phyloP scores from a whole-genome alignment of 2,888 invertebrate genomes.

The Erpobdella octoculata region DNA sequence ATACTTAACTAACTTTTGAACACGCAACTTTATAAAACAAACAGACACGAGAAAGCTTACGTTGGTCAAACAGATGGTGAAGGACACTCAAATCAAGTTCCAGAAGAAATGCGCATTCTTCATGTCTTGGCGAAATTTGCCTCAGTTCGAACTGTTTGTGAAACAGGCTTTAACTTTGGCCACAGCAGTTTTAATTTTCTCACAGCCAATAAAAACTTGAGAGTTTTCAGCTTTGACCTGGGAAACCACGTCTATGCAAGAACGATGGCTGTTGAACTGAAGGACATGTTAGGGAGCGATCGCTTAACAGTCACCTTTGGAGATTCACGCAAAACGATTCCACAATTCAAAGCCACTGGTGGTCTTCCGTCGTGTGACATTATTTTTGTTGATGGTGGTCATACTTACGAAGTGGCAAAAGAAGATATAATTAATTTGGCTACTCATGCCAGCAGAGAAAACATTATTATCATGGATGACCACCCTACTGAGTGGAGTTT shows the following conservation, averaged over 20 bases:
- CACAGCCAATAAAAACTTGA: constrained; percentile 25
- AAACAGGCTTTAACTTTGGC: constrained; percentile 28
- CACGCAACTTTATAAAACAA: too few relatives aligned
- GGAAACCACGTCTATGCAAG: constrained; percentile 28
- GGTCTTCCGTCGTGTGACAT: constrained; percentile 31
- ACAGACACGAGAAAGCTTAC: background rate
- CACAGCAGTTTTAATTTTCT: constrained; percentile 32
- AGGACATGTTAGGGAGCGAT: constrained; percentile 15
- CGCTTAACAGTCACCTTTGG: constrained; percentile 32
- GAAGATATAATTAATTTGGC: constrained; percentile 30
- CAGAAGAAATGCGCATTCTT: constrained; percentile 5
- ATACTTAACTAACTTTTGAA: too few relatives aligned
- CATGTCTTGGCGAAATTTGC: constrained; percentile 14
- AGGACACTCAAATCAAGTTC: constrained; percentile 19
- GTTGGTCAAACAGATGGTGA: constrained; percentile 16
- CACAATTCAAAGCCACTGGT: constrained; percentile 4
- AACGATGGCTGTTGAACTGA: constrained; percentile 32
- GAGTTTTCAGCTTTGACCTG: constrained; percentile 34
- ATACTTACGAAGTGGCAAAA: constrained; percentile 24
- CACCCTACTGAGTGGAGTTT: constrained; percentile 25
- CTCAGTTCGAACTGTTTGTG: constrained; percentile 6
- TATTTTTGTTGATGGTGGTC: constrained; percentile 36
- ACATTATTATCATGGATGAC: constrained; percentile 30
- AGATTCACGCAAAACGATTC: constrained; percentile 31
- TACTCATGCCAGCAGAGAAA: constrained; percentile 17